Base-by-base conservation (phyloP, 2,888 invertebrate species). In the Eurytoma adleriae region DNA sequence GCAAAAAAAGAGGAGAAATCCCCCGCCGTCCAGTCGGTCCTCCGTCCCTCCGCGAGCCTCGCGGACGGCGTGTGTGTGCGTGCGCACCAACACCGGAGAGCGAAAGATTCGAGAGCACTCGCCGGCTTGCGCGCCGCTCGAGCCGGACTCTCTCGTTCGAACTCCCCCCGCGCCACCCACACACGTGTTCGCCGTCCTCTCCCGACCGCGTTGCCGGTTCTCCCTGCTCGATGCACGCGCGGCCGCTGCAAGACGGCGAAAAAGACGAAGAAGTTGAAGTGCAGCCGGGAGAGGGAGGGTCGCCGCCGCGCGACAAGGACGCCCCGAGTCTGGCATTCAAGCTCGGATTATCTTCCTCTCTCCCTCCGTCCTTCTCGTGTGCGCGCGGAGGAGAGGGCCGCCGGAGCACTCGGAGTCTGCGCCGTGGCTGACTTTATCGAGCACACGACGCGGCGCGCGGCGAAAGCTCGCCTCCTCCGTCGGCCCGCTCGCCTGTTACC, bases 321-420 rank as follows among this genome's bases (percentile, higher is more conserved):
- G 57, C 52, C 59, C 71, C 40, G 62, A 70, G 70, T 20, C 78
- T 64, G 71, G 67, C 52, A 68, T 69, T 69, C 75, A 59, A 69
- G 59, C 75, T 70, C 57, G 72, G 77, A 69, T 80, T 73, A 68
- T 66, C 75, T 67, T 72, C 72, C 52, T 74, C 18, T 74, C 50
- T 57, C 74, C n/a, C 52, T 62, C 14, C 14, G 5, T 62, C 66
- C 4, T 40, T 52, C 52, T 10, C n/a, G 7, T 56, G 18, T n/a
- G 10, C 12, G 40, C 10, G 48, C 50, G 20, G 48, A 16, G 54
- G 18, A 24, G 64, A 71, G 67, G 40, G 71, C 50, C 59, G 24
- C 59, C 67, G 27, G 50, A 52, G 52, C 24, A 59, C 72, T 68
- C 54, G 14, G 72, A 79, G 78, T 48, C 69, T 79, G 73, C 68